phyloP scores from a whole-genome alignment of 2,888 invertebrate genomes.

The Volucella bombylans region DNA sequence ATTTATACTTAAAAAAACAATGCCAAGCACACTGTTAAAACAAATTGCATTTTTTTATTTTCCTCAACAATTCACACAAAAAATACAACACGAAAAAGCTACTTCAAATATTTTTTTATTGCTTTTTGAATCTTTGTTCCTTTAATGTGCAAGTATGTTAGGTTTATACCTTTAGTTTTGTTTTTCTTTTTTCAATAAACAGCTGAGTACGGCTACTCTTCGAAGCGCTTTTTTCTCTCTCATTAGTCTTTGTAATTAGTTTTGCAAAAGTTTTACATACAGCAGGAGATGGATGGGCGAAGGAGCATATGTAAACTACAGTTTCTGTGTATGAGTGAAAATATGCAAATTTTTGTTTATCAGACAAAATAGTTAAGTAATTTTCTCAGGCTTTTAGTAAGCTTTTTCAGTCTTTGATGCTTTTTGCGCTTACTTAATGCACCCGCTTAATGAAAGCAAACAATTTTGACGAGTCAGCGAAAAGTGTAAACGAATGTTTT shows the following conservation, averaged over 20 bases:
- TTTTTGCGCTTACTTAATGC: constrained; percentile 46
- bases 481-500: constrained; percentile 16
- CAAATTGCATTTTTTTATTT: constrained; percentile 46
- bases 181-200: constrained; percentile 37
- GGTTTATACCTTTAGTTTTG: not conserved
- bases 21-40: constrained; percentile 28
- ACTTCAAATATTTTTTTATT: constrained; percentile 34
- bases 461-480: constrained; percentile 60
- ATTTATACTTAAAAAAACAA: constrained; percentile 5
- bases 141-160: constrained; percentile 15
- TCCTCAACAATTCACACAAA: constrained; percentile 24
- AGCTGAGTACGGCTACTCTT: constrained; percentile 52
- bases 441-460: constrained; percentile 44
- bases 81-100: constrained; percentile 29
- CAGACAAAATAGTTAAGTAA: constrained; percentile 39
- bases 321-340: constrained; percentile 18
- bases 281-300: too few relatives aligned
- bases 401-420: constrained; percentile 49
- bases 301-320: constrained; percentile 11
- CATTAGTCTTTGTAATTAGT: constrained; percentile 26
- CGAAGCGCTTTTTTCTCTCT: constrained; percentile 29
- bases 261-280: constrained; percentile 21
- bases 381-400: constrained; percentile 51
- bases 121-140: constrained; percentile 23
- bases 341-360: constrained; percentile 47